These are phyloP conservation scores for Cephus spinipes DNA, from an alignment of 2,888 invertebrate genomes.

Conservation along the genomic window DNA sequence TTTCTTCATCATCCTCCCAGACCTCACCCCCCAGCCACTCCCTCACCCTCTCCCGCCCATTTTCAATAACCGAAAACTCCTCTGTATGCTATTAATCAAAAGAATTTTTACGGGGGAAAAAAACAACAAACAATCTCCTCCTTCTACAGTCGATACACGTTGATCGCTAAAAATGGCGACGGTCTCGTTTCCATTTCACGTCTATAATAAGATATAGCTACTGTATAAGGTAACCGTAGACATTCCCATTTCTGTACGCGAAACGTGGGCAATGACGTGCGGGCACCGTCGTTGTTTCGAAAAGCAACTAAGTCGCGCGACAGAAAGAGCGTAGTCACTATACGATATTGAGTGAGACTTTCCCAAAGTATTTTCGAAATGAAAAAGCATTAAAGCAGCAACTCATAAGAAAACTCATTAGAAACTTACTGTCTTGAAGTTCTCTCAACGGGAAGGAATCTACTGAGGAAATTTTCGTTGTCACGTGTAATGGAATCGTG, in stretches of 20 bases:
- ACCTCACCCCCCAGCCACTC: conserved; percentile 39
- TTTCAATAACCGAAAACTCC: conserved; percentile 60
- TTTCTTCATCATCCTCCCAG: conserved; percentile 22
- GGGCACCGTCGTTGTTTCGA: not conserved
- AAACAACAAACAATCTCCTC: conserved; percentile 16
- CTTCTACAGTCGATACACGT: not conserved
- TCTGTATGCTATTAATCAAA: conserved; percentile 60
- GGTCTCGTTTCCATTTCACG: not conserved
- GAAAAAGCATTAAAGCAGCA: not conserved
- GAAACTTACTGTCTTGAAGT: not conserved
- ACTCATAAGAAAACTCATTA: not conserved
- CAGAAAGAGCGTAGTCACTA: not conserved
- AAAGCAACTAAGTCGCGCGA: not conserved
- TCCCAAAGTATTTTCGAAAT: not conserved
- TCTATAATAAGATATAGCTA: not conserved
- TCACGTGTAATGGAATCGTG: not conserved
- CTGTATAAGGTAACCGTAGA: not conserved
- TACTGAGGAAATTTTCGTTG: not conserved
- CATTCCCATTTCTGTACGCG: not conserved
- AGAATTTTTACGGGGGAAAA: conserved; percentile 24
- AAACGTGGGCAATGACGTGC: not conserved
- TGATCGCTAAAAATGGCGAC: not conserved
- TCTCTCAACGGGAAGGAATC: not conserved
- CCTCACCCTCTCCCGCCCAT: conserved; percentile 31
- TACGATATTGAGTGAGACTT: not conserved